Base-by-base conservation (phyloP, 1,140 invertebrate species). In the Liolophura sinensis region DNA sequence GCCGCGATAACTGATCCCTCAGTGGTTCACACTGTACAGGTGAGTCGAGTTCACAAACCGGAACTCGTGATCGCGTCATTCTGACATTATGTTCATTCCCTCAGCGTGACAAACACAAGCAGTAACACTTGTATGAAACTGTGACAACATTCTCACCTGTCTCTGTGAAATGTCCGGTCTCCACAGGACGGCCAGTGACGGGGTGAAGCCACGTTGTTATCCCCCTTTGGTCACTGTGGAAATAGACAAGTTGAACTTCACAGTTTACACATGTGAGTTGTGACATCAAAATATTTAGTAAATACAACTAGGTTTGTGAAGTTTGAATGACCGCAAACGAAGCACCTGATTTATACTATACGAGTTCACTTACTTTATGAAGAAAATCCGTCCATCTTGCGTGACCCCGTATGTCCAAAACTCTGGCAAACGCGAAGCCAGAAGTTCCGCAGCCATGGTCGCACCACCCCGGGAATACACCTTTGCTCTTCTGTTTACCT, bases 351-450 rank as follows among this genome's bases (percentile, higher is more conserved):
- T 58, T 56, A 72, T 18, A 51, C 49, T 18, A 25, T 27, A 22
- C 7, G 12, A 20, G 49, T 6, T 60, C 56, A 74, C 78, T 78
- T 70, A 82, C 81, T 80, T 73, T 51, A 82, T 75, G 69, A 80
- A 82, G 66, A 82, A 82, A 22, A 82, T 66, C 50, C 81, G 64
- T 51, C 81, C 81, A 62, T 82, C 81, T 40, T 69, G 62, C n/a
- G 77, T 80, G 14, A 80, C 79, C 47, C 72, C 77, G 49, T 73
- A 73, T 61, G 68, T 75, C 70, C 77, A 79, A 47, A 69, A 69
- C 27, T 72, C 69, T n/a, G 78, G 78, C 20, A 80, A 64, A n/a
- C 65, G 56, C 40, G 72, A 69, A 57, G 68, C 64, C 49, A 70
- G 63, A 27, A 74, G 54, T 64, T 70, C 68, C 55, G 65, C 67